Percentiles rank a stretch among this genome's conserved stretches.
phyloP scores from a whole-genome alignment of 1,140 invertebrate species.

The Magallana angulata region DNA sequence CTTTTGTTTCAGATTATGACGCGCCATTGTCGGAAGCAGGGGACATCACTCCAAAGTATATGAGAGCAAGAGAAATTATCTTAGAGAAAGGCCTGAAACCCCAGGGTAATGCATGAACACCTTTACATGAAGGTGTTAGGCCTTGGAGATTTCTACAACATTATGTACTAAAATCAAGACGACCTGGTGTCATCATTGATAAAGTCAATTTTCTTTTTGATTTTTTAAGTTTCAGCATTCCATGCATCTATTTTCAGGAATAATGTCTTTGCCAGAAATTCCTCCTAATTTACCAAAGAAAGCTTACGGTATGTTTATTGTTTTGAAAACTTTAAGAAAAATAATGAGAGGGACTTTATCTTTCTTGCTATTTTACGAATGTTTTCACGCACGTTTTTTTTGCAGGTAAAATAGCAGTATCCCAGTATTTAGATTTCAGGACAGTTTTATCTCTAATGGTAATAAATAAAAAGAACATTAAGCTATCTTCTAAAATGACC shows the following conservation, averaged over 20 bases:
- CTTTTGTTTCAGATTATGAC: slow-evolving; percentile 73
- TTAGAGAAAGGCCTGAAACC: slow-evolving; percentile 63
- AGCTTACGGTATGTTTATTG: slow-evolving; percentile 56
- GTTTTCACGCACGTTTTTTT: background rate
- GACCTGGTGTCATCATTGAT: too few species aligned
- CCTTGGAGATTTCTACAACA: too few species aligned
- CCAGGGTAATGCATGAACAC: slow-evolving; percentile 46
- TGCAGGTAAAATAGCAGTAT: slow-evolving; percentile 1
- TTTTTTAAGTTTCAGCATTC: too few species aligned
- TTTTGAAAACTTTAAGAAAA: too few species aligned
- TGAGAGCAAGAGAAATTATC: slow-evolving; percentile 76
- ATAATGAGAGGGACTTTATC: too few species aligned
- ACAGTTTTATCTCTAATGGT: background rate
- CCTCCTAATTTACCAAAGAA: slow-evolving; percentile 56
- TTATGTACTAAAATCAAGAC: too few species aligned
- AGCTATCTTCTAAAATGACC: too few species aligned
- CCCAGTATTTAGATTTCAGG: background rate
- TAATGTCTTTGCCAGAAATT: slow-evolving; percentile 55
- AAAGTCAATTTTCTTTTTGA: too few species aligned
- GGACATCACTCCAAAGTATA: slow-evolving; percentile 78
- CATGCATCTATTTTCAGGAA: slow-evolving; percentile 47
- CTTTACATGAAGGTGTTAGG: background rate
- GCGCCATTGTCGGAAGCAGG: slow-evolving; percentile 81
- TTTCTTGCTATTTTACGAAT: too few species aligned
- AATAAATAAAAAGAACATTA: background rate